Percentiles rank a stretch among this genome's conserved stretches.
Conservation (phyloP, 2,888 invertebrate genomes). For the Belgica antarctica region DNA sequence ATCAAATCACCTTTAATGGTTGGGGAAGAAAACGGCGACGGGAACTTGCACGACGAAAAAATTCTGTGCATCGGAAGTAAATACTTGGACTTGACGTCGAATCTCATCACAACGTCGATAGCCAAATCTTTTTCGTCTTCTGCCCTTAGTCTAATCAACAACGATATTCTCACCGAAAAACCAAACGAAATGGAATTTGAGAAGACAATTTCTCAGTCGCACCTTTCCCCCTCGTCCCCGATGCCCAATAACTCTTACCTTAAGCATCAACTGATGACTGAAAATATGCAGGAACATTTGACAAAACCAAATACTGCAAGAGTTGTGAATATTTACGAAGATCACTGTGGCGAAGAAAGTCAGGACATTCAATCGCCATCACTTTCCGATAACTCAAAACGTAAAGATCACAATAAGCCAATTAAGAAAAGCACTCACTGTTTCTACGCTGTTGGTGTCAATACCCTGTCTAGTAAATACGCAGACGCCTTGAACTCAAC, state of each 20-base stretch:
- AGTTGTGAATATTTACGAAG: neutral
- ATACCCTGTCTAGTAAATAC: conserved; percentile 32
- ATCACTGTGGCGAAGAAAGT: conserved; percentile 16
- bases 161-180: conserved; percentile 23
- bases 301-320: conserved; percentile 29
- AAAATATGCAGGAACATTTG: conserved; percentile 22
- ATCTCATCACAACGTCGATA: neutral
- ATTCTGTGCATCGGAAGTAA: conserved; percentile 42
- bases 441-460: conserved; percentile 27
- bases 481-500: conserved; percentile 32
- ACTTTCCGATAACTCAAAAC: conserved; percentile 6
- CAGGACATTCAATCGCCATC: conserved; percentile 26
- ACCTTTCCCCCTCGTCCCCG: conserved; percentile 25
- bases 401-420: conserved; percentile 36
- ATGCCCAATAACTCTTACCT: neutral
- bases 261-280: neutral
- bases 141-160: neutral
- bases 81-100: conserved; percentile 33
- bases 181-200: neutral
- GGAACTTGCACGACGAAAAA: conserved; percentile 15
- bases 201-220: conserved; percentile 34
- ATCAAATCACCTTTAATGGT: conserved; percentile 25
- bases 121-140: conserved; percentile 20
- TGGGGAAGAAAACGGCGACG: conserved; percentile 21
- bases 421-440: conserved; percentile 26